Evolutionary conservation across 2,797 vertebrate genomes (phyloP).

Genomic region (Takifugu ocellatus): DNA sequence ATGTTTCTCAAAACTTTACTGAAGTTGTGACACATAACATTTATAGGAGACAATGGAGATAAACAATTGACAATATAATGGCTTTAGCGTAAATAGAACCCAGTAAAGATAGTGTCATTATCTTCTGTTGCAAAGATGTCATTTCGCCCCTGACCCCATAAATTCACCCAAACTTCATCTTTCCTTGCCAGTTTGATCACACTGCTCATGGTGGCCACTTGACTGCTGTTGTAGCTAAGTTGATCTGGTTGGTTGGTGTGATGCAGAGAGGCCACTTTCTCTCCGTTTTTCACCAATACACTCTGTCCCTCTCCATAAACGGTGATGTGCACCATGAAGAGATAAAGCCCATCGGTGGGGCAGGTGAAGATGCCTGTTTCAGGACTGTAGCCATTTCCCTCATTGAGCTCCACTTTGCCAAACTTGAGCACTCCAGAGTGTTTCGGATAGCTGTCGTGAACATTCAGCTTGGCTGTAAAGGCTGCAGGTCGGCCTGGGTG

Average conservation of each 20-base stretch:
- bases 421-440: constrained; percentile 44
- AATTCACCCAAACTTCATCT: constrained; percentile 38
- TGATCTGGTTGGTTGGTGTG: constrained; percentile 42
- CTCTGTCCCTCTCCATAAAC: constrained; percentile 49
- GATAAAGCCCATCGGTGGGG: constrained; percentile 36
- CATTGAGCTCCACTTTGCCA: constrained; percentile 33
- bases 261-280: constrained; percentile 47
- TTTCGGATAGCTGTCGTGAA: constrained; percentile 36
- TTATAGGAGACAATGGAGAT: too few relatives aligned
- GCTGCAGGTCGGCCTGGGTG: constrained; percentile 28
- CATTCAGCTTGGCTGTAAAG: constrained; percentile 50
- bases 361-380: constrained; percentile 43
- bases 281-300: constrained; percentile 36
- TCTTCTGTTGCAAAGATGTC: constrained; percentile 50
- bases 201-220: constrained; percentile 47
- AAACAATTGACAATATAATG: background rate
- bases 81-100: background rate
- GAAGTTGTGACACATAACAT: too few relatives aligned
- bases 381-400: constrained; percentile 38
- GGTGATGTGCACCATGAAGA: constrained; percentile 42
- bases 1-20: too few relatives aligned
- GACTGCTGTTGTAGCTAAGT: constrained; percentile 21
- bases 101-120: constrained; percentile 52
- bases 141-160: constrained; percentile 33
- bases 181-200: constrained; percentile 25